Evolutionary conservation across 30 jellyfish, hydroid and myxozoan genomes (phyloP).

Genomic region (Hydra vulgaris): DNA sequence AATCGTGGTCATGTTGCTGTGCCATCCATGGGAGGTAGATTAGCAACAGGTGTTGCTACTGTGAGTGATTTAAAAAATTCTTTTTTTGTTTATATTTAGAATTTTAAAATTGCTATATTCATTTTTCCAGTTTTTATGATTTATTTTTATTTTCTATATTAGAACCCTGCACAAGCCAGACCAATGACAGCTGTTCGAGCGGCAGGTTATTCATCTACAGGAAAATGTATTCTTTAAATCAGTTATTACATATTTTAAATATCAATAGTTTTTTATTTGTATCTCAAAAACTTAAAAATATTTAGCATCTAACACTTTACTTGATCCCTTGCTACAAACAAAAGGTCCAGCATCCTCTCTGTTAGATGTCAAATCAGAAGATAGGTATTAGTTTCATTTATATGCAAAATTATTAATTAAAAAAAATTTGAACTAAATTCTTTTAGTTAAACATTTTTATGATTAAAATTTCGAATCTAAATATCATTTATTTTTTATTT

Average conservation of each 20-base stretch:
- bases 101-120: neutral
- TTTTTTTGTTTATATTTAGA: neutral
- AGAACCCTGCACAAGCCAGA: constrained; percentile 92
- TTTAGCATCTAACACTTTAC: constrained; percentile 7
- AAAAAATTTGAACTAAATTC: too few species aligned
- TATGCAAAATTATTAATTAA: too few species aligned
- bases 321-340: constrained; percentile 87
- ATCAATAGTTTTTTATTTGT: too few species aligned
- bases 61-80: constrained; percentile 37
- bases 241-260: neutral
- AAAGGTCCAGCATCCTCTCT: constrained; percentile 95
- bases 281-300: too few species aligned
- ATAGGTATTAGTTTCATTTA: constrained; percentile 37
- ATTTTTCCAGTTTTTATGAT: neutral
- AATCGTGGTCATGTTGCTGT: constrained; percentile 73
- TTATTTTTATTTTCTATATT: neutral
- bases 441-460: too few species aligned
- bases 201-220: constrained; percentile 90
- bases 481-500: too few species aligned
- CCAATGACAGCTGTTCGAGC: constrained; percentile 99
- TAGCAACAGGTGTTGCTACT: constrained; percentile 91
- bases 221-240: constrained; percentile 23
- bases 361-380: constrained; percentile 72
- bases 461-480: too few species aligned
- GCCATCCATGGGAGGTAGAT: constrained; percentile 93